Base-by-base conservation (phyloP, 2,113 vertebrate genomes). In the Aleadryas rufinucha region DNA sequence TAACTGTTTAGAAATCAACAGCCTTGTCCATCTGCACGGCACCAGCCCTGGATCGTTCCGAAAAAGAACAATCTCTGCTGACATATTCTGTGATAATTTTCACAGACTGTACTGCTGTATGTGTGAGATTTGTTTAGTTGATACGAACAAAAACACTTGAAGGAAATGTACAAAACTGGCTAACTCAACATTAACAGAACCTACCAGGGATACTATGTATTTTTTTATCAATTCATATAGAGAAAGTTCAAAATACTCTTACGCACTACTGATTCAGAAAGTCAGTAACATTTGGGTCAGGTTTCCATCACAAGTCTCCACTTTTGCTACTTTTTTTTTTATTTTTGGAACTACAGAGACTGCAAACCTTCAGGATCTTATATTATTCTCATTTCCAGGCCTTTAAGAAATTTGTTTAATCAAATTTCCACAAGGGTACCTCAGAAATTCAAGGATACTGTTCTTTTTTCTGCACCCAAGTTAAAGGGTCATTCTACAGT, bases 1-100 rank as follows among this genome's bases (percentile, higher is more conserved):
- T 75, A 89, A 90, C 95, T 83, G 79, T 71, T 47, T 19, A 57
- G 63, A 54, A 82, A 74, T 66, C 69, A 35, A 61, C 64, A 21
- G 79, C 37, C 33, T 17, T 31, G 19, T 2, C 87, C 74, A 6
- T 3, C 56, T 19, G 53, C 30, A 3, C 16, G 11, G 70, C 54
- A 28, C 50, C 65, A 1, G 50, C 11, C 47, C 17, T 5, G 42
- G 6, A 7, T 11, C 31, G 6, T 22, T 69, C 75, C 61, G 49
- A 69, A 49, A 31, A 37, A 41, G 7, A 72, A 31, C 66, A 26
- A 30, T 11, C 47, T 75, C 64, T 20, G 35, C 69, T 27, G 52
- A 16, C 11, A 1, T 9, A 3, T n/a, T 35, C 45, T 33, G 65
- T 7, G 19, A 6, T 22, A 16, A 42, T 42, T 44, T 65, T 52